These are phyloP conservation scores for Drosophila nr. perissopoda DNA, from an alignment of 2,888 invertebrate species.

Conservation along the genomic window DNA sequence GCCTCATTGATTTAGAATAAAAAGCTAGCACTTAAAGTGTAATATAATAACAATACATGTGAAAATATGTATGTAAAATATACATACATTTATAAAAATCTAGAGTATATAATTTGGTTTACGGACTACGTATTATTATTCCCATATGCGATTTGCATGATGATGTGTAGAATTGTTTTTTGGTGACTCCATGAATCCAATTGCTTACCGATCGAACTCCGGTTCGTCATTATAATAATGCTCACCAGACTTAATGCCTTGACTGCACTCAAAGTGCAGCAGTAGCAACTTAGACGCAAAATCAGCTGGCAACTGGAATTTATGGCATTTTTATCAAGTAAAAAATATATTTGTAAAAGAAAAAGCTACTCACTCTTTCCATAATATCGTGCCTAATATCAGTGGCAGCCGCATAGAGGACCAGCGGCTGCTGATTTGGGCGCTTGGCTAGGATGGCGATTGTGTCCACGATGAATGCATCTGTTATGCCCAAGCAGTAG, in stretches of 20 bases:
- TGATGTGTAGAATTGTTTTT: constrained; percentile 33
- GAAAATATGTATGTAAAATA: constrained; percentile 27
- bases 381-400: constrained; percentile 66
- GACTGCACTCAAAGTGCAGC: constrained; percentile 65
- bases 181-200: background rate
- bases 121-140: constrained; percentile 30
- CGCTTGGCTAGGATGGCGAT: constrained; percentile 48
- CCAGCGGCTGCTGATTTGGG: constrained; percentile 41
- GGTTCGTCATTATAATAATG: constrained; percentile 67
- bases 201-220: constrained; percentile 63
- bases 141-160: constrained; percentile 35
- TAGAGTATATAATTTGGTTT: constrained; percentile 45
- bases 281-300: constrained; percentile 58
- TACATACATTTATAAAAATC: constrained; percentile 40
- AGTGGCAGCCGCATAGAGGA: constrained; percentile 67
- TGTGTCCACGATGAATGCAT: constrained; percentile 55
- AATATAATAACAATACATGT: constrained; percentile 46
- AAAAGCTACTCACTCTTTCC: constrained; percentile 52
- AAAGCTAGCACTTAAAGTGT: constrained; percentile 60
- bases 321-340: background rate
- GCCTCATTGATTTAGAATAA: constrained; percentile 32
- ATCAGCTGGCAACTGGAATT: constrained; percentile 49
- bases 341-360: background rate
- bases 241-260: constrained; percentile 53
- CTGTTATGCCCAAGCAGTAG: constrained; percentile 64